A percentile compares a stretch with the other conserved stretches of the same genome.
These are phyloP conservation scores for Argentina silus DNA, from an alignment of 2,797 vertebrate species.

Conservation along the genomic window DNA sequence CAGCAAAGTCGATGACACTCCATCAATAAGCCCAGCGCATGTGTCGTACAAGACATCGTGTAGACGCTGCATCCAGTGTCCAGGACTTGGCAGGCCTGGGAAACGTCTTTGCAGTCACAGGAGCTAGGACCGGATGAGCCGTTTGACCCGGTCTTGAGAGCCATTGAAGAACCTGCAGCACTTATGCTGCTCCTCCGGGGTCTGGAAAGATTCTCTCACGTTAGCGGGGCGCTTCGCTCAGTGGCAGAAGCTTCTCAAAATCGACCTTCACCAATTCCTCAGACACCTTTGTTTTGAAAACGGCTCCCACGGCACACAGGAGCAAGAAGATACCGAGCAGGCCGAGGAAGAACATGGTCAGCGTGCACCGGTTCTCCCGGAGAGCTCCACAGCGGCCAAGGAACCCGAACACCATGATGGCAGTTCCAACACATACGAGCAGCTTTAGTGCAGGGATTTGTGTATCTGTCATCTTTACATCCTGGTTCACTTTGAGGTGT, in stretches of 20 bases:
- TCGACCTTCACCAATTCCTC: slow-evolving; percentile 28
- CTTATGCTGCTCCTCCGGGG: slow-evolving; percentile 11
- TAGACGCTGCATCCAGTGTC: slow-evolving; percentile 9
- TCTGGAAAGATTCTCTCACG: slow-evolving; percentile 23
- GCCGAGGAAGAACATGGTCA: slow-evolving; percentile 79
- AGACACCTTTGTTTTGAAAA: slow-evolving; percentile 62
- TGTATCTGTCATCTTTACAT: slow-evolving; percentile 4
- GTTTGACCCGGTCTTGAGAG: slow-evolving; percentile 40
- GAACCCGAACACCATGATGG: slow-evolving; percentile 82
- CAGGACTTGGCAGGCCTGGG: slow-evolving; percentile 19
- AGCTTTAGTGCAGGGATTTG: slow-evolving; percentile 35
- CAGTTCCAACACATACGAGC: slow-evolving; percentile 66
- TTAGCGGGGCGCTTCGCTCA: slow-evolving; percentile 8
- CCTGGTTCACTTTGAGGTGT: slow-evolving; percentile 5
- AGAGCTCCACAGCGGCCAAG: slow-evolving; percentile 79
- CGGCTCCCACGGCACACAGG: slow-evolving; percentile 71
- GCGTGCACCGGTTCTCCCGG: slow-evolving; percentile 76
- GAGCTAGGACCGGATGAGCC: not conserved
- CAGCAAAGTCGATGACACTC: not conserved
- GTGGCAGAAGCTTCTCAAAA: slow-evolving; percentile 21
- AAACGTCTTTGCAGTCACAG: slow-evolving; percentile 38
- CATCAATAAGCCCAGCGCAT: slow-evolving; percentile 33
- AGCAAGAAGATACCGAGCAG: slow-evolving; percentile 75
- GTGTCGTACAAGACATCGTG: slow-evolving; percentile 11
- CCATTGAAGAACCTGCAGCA: slow-evolving; percentile 44